phyloP scores from a whole-genome alignment of 2,113 vertebrate species.

The Zosterops pallidus region DNA sequence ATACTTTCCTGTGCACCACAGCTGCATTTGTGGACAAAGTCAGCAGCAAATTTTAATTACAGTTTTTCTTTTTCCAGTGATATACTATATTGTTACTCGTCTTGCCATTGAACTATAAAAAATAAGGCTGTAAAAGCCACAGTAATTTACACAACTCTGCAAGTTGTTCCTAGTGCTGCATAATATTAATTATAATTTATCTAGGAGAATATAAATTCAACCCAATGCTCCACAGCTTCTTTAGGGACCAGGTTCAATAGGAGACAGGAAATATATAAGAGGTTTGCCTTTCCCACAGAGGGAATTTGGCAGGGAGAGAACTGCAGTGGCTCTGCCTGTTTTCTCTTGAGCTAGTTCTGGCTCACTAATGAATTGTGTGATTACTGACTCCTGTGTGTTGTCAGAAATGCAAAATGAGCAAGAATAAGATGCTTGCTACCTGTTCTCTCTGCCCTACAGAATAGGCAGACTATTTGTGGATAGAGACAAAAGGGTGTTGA shows the following conservation, averaged over 20 bases:
- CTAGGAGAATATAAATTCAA: background rate
- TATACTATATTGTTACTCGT: background rate
- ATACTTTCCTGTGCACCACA: background rate
- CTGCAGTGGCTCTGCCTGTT: background rate
- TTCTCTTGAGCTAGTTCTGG: background rate
- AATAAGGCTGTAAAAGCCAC: background rate
- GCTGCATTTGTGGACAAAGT: background rate
- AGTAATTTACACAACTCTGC: background rate
- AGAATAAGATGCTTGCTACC: background rate
- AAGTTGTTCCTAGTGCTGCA: background rate
- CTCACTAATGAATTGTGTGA: background rate
- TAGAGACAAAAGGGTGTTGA: background rate
- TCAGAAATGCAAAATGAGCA: background rate
- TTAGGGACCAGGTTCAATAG: background rate
- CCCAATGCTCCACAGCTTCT: background rate
- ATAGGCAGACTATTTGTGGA: background rate
- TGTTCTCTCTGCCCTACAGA: background rate
- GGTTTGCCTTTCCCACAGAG: background rate
- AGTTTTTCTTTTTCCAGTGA: background rate
- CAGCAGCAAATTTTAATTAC: background rate
- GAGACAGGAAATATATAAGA: background rate
- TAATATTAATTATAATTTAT: background rate
- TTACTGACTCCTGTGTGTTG: background rate
- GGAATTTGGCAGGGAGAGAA: background rate
- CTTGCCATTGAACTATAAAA: background rate